Evolutionary conservation across 2,888 invertebrate species (phyloP), one percentile per base, ranked within the genome.

Genomic region (Cheilosia scutellata): DNA sequence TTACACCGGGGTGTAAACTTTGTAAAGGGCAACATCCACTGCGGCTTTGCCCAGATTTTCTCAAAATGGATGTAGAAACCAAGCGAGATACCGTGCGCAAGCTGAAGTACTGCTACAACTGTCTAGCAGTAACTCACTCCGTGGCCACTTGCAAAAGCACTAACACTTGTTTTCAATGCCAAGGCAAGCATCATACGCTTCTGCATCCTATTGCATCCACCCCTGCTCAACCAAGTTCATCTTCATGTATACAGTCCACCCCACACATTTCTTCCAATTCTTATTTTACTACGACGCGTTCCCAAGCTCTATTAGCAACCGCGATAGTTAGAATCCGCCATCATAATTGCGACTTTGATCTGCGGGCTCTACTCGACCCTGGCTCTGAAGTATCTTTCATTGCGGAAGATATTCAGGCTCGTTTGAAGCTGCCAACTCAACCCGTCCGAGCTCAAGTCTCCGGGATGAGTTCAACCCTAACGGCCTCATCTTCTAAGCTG

Each of bases 331-430:
- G 13, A 4, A 29, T 51, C 11, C 29, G 31, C 5, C 53, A 53
- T 31, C 29, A 31, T n/a, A 13, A n/a, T 6, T 29, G 13, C 13
- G 31, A 31, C 5, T 5, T 31, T 5, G 31, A 31, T 31, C 31
- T 31, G 31, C 5, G 1, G 31, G 82, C 87, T 0, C 40, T 82
- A 7, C 53, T 82, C 3, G 79, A 76, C 25, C 55, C 82, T 0
- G 79, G 78, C 5, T 83, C 82, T 9, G 78, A 75, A 20, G 78
- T 58, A 9, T 53, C 78, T 0, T 82, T 87, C 16, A 82, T 87
- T 25, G 76, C 87, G 2, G 76, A 86, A 40, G 16, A 42, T 40
- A n/a, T 68, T 20, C 53, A 68, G 16, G 29, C 6, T 11, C 37
- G 42, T 11, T n/a, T 42, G 11, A 11, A 42, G 11, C 16, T 60